A percentile compares a stretch with the other conserved stretches of the same genome.
Evolutionary conservation across 1,140 invertebrate genomes (phyloP).

Genomic region (Latrodectus geometricus): DNA sequence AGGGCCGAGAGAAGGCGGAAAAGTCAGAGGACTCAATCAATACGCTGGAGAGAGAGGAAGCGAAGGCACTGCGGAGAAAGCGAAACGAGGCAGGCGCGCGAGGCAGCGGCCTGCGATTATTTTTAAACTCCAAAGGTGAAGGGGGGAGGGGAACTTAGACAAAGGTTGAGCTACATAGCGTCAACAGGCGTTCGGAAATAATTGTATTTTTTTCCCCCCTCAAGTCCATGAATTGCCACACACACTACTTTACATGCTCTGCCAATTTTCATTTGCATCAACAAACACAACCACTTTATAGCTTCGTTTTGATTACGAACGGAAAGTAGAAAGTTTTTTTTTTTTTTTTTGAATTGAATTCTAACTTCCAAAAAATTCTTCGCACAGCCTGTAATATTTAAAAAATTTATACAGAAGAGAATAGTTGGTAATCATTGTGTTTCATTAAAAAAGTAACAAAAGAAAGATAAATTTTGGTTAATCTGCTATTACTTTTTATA

Average conservation of each 20-base stretch:
- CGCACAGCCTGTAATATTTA: too few species aligned
- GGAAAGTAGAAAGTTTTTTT: too few species aligned
- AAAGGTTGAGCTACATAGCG: slow-evolving; percentile 3
- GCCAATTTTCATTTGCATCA: not conserved
- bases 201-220: not conserved
- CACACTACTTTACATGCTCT: not conserved
- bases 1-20: slow-evolving; percentile 39
- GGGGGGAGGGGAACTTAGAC: not conserved
- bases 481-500: too few species aligned
- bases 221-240: not conserved
- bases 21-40: slow-evolving; percentile 60
- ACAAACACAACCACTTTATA: too few species aligned
- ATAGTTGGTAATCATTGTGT: too few species aligned
- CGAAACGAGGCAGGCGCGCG: slow-evolving; percentile 22
- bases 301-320: too few species aligned
- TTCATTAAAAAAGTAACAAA: too few species aligned
- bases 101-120: slow-evolving; percentile 25
- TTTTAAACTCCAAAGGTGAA: slow-evolving; percentile 48
- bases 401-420: too few species aligned
- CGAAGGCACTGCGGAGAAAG: slow-evolving; percentile 42
- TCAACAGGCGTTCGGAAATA: slow-evolving; percentile 18
- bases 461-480: too few species aligned
- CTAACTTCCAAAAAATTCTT: too few species aligned
- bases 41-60: slow-evolving; percentile 28
- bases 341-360: too few species aligned